A percentile compares a stretch with the other conserved stretches of the same genome.
Evolutionary conservation across 2,888 invertebrate genomes (phyloP).

Genomic region (Meteorus colon): DNA sequence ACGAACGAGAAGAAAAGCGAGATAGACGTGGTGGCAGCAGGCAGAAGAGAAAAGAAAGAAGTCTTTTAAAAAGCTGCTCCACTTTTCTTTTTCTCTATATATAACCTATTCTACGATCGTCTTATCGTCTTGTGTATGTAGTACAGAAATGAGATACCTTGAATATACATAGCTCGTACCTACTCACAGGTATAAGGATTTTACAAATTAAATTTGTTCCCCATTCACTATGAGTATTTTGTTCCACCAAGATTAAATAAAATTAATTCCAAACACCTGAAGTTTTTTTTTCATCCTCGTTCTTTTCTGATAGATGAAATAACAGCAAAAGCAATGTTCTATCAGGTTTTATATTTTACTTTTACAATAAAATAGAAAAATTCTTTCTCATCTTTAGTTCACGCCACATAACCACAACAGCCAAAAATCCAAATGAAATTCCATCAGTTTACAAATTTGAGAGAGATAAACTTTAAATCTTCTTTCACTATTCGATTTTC

Average conservation of each 20-base stretch:
- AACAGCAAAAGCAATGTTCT: no score
- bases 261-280: background rate
- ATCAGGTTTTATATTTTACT: no score
- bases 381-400: no score
- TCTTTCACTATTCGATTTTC: no score
- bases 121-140: constrained; percentile 25
- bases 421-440: no score
- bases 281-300: background rate
- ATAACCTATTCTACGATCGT: constrained; percentile 33
- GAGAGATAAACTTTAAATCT: no score
- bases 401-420: no score
- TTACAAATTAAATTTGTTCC: constrained; percentile 10
- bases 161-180: background rate
- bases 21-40: background rate
- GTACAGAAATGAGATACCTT: constrained; percentile 33
- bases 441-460: no score
- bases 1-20: background rate
- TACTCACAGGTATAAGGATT: background rate
- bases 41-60: constrained; percentile 27
- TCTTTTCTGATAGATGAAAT: background rate
- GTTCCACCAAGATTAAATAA: constrained; percentile 11
- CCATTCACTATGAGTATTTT: constrained; percentile 2
- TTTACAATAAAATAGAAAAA: no score
- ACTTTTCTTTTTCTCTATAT: constrained; percentile 30
- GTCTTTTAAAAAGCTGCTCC: constrained; percentile 9